Evolutionary conservation across 2,888 invertebrate genomes (phyloP).

Genomic region (Amphimallon solstitiale): DNA sequence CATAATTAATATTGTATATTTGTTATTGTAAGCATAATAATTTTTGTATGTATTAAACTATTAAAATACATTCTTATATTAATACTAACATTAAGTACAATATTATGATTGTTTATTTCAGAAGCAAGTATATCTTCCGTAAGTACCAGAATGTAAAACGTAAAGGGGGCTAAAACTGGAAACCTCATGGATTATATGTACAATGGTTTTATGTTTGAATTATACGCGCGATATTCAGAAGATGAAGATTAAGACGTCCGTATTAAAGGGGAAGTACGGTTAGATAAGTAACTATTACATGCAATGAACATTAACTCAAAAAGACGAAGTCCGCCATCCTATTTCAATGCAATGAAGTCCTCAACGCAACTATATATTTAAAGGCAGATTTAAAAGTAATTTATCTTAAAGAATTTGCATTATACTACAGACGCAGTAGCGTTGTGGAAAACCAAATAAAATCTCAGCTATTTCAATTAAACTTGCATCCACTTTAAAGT

Average conservation of each 20-base stretch:
- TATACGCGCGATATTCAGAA: not conserved
- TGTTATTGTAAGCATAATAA: too few species aligned
- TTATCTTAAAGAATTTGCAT: slow-evolving; percentile 16
- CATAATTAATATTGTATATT: too few species aligned
- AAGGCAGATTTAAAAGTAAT: slow-evolving; percentile 22
- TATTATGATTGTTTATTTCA: too few species aligned
- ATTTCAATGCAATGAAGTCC: not conserved
- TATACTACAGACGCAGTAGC: not conserved
- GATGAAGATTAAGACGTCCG: not conserved
- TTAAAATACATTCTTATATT: too few species aligned
- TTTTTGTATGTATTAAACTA: too few species aligned
- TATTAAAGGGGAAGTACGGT: slow-evolving; percentile 5
- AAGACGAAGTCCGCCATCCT: slow-evolving; percentile 9
- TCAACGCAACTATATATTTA: slow-evolving; percentile 1
- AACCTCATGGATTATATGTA: slow-evolving; percentile 1
- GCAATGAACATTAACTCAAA: slow-evolving; percentile 20
- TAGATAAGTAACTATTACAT: slow-evolving; percentile 21
- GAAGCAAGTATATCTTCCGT: too few species aligned
- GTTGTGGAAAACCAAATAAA: slow-evolving; percentile 21
- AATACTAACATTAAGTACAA: too few species aligned
- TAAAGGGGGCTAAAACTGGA: not conserved
- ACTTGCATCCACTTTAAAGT: slow-evolving; percentile 16
- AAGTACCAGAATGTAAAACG: too few species aligned
- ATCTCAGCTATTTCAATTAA: slow-evolving; percentile 25
- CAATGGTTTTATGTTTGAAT: slow-evolving; percentile 4